Evolutionary conservation across 1,140 invertebrate species (phyloP).

Genomic region (Drosophila lacteicornis): DNA sequence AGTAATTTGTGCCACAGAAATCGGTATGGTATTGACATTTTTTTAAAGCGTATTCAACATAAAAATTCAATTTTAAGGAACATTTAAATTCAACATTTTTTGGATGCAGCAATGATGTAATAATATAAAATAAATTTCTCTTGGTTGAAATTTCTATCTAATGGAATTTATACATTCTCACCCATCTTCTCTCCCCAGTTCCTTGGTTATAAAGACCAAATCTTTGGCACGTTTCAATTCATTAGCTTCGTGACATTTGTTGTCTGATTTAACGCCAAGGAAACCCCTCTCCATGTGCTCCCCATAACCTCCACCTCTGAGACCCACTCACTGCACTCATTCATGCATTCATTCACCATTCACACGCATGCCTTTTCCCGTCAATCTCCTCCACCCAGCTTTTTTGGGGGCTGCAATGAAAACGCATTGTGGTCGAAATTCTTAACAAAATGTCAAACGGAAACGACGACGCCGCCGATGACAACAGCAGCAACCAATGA

Average conservation of each 20-base stretch:
- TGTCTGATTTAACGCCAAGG: conserved; percentile 76
- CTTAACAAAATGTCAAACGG: conserved; percentile 84
- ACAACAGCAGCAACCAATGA: conserved; percentile 43
- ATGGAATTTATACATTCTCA: not conserved
- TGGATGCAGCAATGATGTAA: not conserved
- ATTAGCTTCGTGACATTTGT: conserved; percentile 82
- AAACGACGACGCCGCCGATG: conserved; percentile 56
- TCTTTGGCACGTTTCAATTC: conserved; percentile 81
- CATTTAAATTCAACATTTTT: not conserved
- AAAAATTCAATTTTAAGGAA: too few relatives aligned
- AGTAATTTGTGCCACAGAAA: too few relatives aligned
- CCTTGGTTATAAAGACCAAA: conserved; percentile 45
- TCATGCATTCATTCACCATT: conserved; percentile 78
- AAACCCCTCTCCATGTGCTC: conserved; percentile 17
- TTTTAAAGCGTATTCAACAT: too few relatives aligned
- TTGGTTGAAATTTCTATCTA: not conserved
- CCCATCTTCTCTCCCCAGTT: not conserved
- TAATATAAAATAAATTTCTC: not conserved
- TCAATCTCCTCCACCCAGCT: not conserved
- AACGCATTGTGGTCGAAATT: conserved; percentile 84
- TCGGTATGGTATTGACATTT: too few relatives aligned
- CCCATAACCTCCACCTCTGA: not conserved
- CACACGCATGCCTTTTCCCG: conserved; percentile 56
- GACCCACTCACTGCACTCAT: conserved; percentile 52
- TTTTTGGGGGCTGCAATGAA: conserved; percentile 62